Percentiles rank a stretch among this genome's conserved stretches.
Conservation (phyloP, 2,888 invertebrate genomes). For the Drosophila histrio region DNA sequence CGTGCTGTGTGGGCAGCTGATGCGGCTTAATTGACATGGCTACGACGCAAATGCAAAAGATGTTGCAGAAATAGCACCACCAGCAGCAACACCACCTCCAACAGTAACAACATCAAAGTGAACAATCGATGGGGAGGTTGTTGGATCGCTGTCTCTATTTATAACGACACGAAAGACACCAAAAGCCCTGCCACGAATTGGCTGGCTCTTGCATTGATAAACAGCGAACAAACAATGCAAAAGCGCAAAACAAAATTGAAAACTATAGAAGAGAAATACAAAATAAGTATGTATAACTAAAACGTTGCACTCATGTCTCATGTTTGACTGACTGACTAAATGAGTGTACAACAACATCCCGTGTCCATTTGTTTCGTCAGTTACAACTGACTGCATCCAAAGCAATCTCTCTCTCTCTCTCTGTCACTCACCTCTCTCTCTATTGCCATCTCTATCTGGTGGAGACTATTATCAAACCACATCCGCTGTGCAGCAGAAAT, state of each 20-base stretch:
- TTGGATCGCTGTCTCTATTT: conserved; percentile 38
- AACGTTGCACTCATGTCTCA: conserved; percentile 47
- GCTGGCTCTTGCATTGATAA: conserved; percentile 51
- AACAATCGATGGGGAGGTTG: conserved; percentile 43
- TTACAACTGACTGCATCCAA: conserved; percentile 73
- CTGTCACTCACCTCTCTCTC: conserved; percentile 4
- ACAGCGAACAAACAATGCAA: conserved; percentile 50
- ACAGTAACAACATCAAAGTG: conserved; percentile 41
- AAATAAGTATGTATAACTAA: conserved; percentile 38
- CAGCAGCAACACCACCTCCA: neutral
- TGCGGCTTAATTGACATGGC: conserved; percentile 50
- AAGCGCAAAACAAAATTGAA: conserved; percentile 35
- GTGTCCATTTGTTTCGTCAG: conserved; percentile 57
- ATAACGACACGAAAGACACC: conserved; percentile 47
- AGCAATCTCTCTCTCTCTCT: conserved; percentile 27
- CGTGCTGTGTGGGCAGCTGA: conserved; percentile 26
- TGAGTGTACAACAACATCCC: conserved; percentile 48
- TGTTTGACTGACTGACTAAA: conserved; percentile 73
- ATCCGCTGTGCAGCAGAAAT: conserved; percentile 66
- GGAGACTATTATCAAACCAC: conserved; percentile 71
- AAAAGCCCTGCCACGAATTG: conserved; percentile 37
- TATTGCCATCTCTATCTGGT: conserved; percentile 34
- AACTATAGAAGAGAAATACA: conserved; percentile 19
- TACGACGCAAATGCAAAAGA: conserved; percentile 52
- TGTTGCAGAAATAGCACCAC: conserved; percentile 48